Evolutionary conservation across 2,888 invertebrate species (phyloP).

Genomic region (Aproaerema taeniolella): DNA sequence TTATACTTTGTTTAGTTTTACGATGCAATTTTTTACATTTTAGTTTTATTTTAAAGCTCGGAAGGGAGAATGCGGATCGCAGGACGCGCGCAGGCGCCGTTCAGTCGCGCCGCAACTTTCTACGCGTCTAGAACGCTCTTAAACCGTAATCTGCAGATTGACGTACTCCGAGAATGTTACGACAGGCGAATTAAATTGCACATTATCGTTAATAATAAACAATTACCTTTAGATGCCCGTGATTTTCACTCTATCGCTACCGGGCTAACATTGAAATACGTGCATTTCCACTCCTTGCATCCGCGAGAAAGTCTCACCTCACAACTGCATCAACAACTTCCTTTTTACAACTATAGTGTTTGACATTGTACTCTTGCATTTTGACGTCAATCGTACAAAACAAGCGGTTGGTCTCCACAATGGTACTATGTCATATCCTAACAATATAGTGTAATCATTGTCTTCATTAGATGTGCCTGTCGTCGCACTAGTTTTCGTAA

Average conservation of each 20-base stretch:
- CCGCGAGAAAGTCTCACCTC: too few species aligned
- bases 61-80: slow-evolving; percentile 70
- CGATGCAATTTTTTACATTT: slow-evolving; percentile 55
- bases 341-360: too few species aligned
- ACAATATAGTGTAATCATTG: background rate
- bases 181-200: slow-evolving; percentile 66
- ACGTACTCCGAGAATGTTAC: slow-evolving; percentile 67
- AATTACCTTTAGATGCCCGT: slow-evolving; percentile 19
- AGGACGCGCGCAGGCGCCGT: slow-evolving; percentile 71
- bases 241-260: background rate
- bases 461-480: slow-evolving; percentile 10
- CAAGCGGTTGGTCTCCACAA: too few species aligned
- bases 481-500: slow-evolving; percentile 10
- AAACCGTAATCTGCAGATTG: slow-evolving; percentile 74
- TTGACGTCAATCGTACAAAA: too few species aligned
- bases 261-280: too few species aligned
- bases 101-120: slow-evolving; percentile 75
- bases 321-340: too few species aligned
- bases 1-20: slow-evolving; percentile 56
- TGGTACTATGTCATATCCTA: background rate
- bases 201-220: slow-evolving; percentile 51
- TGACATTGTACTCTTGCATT: too few species aligned
- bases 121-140: slow-evolving; percentile 74
- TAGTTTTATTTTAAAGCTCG: slow-evolving; percentile 58
- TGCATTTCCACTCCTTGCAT: too few species aligned